Evolutionary conservation across 2,797 vertebrate genomes (phyloP).

Genomic region (Cossypha dichroa): DNA sequence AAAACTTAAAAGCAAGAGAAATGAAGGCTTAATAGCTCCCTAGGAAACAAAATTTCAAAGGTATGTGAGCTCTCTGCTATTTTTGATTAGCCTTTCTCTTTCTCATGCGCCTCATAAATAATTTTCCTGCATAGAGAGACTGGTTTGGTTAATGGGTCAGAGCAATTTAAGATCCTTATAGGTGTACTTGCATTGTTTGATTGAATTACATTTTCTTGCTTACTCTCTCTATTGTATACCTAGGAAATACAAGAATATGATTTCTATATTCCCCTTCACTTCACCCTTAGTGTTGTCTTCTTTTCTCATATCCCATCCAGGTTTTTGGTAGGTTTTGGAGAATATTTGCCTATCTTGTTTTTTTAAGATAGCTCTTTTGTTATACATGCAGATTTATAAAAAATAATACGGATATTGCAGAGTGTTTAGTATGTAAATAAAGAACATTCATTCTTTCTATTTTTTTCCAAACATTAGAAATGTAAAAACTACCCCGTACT

Average conservation of each 20-base stretch:
- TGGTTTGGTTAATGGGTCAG: background rate
- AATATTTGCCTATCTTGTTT: background rate
- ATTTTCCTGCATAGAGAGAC: background rate
- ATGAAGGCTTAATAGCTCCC: constrained; percentile 8
- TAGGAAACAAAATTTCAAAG: constrained; percentile 31
- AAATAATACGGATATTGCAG: background rate
- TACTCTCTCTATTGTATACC: background rate
- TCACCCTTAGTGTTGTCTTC: background rate
- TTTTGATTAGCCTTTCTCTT: background rate
- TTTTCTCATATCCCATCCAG: background rate
- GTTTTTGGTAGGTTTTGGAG: background rate
- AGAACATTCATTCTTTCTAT: background rate
- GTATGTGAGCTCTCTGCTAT: background rate
- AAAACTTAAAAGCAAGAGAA: constrained; percentile 15
- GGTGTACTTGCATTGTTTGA: background rate
- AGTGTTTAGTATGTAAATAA: background rate
- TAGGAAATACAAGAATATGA: background rate
- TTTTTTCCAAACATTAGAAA: background rate
- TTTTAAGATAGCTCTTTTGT: background rate
- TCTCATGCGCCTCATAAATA: background rate
- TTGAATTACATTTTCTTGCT: background rate
- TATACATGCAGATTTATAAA: background rate
- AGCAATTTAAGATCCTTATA: background rate
- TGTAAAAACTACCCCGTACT: background rate
- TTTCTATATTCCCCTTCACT: background rate